These are phyloP conservation scores for Eulemur macaco DNA, from an alignment of 2,113 vertebrate species.

Conservation along the genomic window DNA sequence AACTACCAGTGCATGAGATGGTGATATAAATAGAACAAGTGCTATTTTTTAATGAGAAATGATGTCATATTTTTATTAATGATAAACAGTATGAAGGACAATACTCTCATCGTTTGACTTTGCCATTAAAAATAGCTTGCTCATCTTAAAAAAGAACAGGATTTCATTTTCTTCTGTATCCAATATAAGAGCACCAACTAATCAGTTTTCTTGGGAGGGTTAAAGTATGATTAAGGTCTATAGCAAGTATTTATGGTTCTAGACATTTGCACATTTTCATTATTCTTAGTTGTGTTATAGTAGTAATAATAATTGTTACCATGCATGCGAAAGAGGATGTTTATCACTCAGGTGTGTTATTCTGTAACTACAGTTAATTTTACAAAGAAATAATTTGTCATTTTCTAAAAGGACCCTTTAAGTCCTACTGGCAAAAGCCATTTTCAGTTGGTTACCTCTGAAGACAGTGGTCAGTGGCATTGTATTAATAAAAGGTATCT, in stretches of 20 bases:
- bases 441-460: background rate
- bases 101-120: background rate
- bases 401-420: background rate
- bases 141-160: background rate
- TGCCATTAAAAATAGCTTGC: background rate
- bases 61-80: slow-evolving; percentile 42
- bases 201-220: background rate
- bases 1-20: background rate
- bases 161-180: background rate
- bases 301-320: background rate
- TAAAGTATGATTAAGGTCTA: background rate
- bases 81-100: background rate
- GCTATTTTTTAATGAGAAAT: slow-evolving; percentile 33
- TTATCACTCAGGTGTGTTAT: background rate
- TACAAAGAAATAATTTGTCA: background rate
- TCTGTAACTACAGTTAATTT: slow-evolving; percentile 18
- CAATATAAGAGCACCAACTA: background rate
- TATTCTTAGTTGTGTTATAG: background rate
- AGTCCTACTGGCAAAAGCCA: background rate
- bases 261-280: background rate
- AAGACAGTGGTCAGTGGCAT: background rate
- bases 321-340: background rate
- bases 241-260: background rate
- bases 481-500: background rate
- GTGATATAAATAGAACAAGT: slow-evolving; percentile 52